These are phyloP conservation scores for Vulpes ferrilata DNA, from an alignment of 2,113 vertebrate genomes.

Conservation along the genomic window DNA sequence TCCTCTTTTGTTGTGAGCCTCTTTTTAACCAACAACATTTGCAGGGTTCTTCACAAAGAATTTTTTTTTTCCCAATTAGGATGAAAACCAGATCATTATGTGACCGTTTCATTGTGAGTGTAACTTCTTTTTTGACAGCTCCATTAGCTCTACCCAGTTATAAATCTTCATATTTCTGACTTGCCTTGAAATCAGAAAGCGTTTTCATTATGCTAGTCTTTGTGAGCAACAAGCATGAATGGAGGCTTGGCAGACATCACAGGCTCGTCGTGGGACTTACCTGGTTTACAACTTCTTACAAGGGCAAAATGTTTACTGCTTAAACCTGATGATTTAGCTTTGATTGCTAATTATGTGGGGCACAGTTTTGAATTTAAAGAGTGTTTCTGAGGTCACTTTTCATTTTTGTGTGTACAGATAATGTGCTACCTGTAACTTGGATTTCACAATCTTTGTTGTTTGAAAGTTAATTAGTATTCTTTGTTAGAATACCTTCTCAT, in stretches of 20 bases:
- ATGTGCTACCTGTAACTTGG: slow-evolving; percentile 31
- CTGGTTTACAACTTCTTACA: slow-evolving; percentile 22
- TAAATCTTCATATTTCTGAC: slow-evolving; percentile 66
- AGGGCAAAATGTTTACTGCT: background rate
- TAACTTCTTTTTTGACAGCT: slow-evolving; percentile 67
- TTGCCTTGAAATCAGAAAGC: slow-evolving; percentile 65
- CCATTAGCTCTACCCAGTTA: slow-evolving; percentile 53
- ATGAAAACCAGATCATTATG: slow-evolving; percentile 49
- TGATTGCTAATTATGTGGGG: background rate
- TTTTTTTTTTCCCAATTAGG: background rate
- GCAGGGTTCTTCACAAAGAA: background rate
- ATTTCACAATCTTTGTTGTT: slow-evolving; percentile 36
- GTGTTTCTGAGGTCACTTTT: slow-evolving; percentile 13
- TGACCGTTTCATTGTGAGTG: slow-evolving; percentile 22
- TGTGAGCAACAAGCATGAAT: slow-evolving; percentile 29
- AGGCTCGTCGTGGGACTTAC: background rate
- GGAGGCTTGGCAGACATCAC: background rate
- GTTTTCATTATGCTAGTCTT: slow-evolving; percentile 51
- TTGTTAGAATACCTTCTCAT: slow-evolving; percentile 16
- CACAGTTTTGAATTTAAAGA: slow-evolving; percentile 54
- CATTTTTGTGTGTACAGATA: background rate
- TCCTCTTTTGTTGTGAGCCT: slow-evolving; percentile 45
- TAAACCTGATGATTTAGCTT: slow-evolving; percentile 11
- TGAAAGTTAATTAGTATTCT: slow-evolving; percentile 61
- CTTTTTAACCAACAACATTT: slow-evolving; percentile 67